phyloP scores from a whole-genome alignment of 2,113 vertebrate genomes.

The Phoenicopterus ruber region DNA sequence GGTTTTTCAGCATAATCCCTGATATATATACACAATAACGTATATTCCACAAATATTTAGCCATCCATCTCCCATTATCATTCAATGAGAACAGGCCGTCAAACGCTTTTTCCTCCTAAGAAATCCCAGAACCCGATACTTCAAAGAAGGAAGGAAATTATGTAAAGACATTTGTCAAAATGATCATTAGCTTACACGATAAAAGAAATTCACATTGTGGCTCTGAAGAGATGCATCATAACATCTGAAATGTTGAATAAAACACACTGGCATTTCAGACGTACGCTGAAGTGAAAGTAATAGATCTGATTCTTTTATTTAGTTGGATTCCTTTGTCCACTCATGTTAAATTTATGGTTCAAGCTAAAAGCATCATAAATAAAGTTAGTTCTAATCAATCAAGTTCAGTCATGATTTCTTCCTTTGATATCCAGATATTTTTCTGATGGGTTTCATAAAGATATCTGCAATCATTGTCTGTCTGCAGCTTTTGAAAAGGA shows the following conservation, averaged over 20 bases:
- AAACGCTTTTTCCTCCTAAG: not conserved
- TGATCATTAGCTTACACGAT: not conserved
- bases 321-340: not conserved
- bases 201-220: not conserved
- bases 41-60: not conserved
- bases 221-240: not conserved
- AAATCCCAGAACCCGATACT: not conserved
- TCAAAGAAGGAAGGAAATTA: not conserved
- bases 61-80: not conserved
- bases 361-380: not conserved
- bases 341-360: not conserved
- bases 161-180: constrained; percentile 12
- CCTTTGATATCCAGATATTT: not conserved
- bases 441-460: not conserved
- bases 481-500: not conserved
- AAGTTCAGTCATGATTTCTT: not conserved
- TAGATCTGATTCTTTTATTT: not conserved
- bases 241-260: not conserved
- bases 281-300: rapidly evolving
- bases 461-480: not conserved
- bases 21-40: not conserved
- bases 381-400: not conserved
- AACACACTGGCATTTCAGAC: not conserved
- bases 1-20: not conserved
- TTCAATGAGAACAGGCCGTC: not conserved